A percentile compares a stretch with the other conserved stretches of the same genome.
Evolutionary conservation across 2,113 vertebrate species (phyloP).

Genomic region (Spea multiplicata): DNA sequence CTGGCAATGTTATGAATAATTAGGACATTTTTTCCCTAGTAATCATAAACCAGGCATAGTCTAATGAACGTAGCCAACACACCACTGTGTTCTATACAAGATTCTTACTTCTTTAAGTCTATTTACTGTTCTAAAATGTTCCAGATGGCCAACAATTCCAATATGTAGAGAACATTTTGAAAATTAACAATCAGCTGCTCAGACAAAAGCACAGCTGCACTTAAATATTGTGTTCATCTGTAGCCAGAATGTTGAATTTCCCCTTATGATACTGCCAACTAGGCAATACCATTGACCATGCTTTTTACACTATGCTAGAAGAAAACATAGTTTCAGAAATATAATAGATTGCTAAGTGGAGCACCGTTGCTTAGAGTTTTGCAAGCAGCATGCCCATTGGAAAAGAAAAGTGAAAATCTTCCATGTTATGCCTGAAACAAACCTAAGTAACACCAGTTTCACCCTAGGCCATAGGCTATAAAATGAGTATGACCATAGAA

Average conservation of each 20-base stretch:
- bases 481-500: too few species aligned
- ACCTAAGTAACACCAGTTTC: too few species aligned
- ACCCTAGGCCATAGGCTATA: too few species aligned
- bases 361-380: too few species aligned
- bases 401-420: too few species aligned
- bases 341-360: too few species aligned
- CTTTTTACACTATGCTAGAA: neutral
- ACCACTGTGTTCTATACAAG: neutral
- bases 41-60: neutral
- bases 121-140: slow-evolving; percentile 1
- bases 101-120: slow-evolving; percentile 15
- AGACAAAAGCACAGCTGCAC: slow-evolving; percentile 19
- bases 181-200: slow-evolving; percentile 19
- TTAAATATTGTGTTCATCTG: slow-evolving; percentile 9
- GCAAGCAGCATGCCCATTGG: too few species aligned
- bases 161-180: slow-evolving; percentile 11
- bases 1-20: too few species aligned
- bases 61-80: neutral
- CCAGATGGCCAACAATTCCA: slow-evolving; percentile 8
- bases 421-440: too few species aligned
- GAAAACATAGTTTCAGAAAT: too few species aligned
- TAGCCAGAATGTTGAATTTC: neutral
- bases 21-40: neutral
- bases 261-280: neutral
- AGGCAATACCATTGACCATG: neutral